phyloP scores from a whole-genome alignment of 2,797 vertebrate genomes.

The Ceryle rudis region DNA sequence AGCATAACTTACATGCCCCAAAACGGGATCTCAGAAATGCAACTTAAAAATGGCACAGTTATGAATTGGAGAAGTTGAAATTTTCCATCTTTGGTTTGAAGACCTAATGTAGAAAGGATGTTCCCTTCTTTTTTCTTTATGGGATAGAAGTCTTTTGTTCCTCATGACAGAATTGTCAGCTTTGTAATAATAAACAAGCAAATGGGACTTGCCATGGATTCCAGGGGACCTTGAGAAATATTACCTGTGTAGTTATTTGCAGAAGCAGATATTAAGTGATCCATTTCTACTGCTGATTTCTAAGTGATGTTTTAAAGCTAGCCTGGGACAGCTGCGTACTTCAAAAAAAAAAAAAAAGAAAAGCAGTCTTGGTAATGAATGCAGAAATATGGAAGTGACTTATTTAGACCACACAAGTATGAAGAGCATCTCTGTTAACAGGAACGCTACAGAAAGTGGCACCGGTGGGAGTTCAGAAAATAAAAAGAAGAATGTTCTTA shows the following conservation, averaged over 20 bases:
- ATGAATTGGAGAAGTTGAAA: neutral
- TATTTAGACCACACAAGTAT: constrained; percentile 57
- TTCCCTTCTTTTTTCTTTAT: neutral
- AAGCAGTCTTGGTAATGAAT: constrained; percentile 62
- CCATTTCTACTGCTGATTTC: constrained; percentile 23
- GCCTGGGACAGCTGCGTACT: constrained; percentile 57
- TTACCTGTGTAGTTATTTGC: neutral
- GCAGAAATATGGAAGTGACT: constrained; percentile 54
- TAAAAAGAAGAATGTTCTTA: constrained; percentile 18
- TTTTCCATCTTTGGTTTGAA: neutral
- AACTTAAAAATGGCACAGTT: neutral
- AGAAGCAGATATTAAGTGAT: constrained; percentile 3
- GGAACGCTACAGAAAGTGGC: constrained; percentile 32
- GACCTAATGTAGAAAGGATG: neutral
- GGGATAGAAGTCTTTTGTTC: neutral
- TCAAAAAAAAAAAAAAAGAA: neutral
- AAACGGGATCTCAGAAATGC: neutral
- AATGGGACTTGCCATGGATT: constrained; percentile 1
- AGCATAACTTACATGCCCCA: neutral
- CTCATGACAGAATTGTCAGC: neutral
- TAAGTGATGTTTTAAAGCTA: constrained; percentile 54
- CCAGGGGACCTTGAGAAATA: neutral
- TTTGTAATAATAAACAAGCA: neutral
- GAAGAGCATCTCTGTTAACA: constrained; percentile 46
- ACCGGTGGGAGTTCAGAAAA: constrained; percentile 40